These are phyloP conservation scores for Neocrepidodera transversa DNA, from an alignment of 2,888 invertebrate species.

Conservation along the genomic window DNA sequence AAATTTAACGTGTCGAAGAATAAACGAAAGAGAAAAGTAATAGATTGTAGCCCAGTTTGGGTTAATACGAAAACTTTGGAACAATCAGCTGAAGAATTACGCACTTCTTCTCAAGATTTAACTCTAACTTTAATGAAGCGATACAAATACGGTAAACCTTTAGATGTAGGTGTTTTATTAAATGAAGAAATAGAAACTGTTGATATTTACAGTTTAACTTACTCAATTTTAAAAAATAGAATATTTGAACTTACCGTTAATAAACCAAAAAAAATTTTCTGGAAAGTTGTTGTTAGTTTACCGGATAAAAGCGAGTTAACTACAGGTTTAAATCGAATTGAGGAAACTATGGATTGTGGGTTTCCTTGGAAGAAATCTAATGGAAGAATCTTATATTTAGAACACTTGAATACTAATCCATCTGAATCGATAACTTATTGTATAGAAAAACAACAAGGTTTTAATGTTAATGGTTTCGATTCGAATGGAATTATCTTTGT, in stretches of 20 bases:
- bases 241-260: conserved; percentile 43
- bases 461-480: conserved; percentile 41
- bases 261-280: conserved; percentile 58
- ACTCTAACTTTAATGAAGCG: conserved; percentile 62
- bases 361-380: conserved; percentile 53
- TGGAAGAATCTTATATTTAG: conserved; percentile 50
- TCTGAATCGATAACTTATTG: conserved; percentile 52
- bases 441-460: conserved; percentile 51
- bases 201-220: conserved; percentile 48
- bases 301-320: conserved; percentile 58
- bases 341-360: conserved; percentile 42
- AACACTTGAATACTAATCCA: conserved; percentile 42
- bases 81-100: conserved; percentile 60
- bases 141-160: conserved; percentile 60
- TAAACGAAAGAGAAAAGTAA: conserved; percentile 61
- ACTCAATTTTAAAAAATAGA: conserved; percentile 46
- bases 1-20: conserved; percentile 55
- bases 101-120: conserved; percentile 58
- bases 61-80: conserved; percentile 58
- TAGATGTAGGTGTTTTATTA: conserved; percentile 42
- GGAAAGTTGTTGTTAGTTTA: conserved; percentile 70
- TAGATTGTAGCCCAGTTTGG: conserved; percentile 66
- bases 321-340: conserved; percentile 40
- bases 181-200: conserved; percentile 44
- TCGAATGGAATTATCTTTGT: conserved; percentile 56